A percentile compares a stretch with the other conserved stretches of the same genome.
phyloP scores from a whole-genome alignment of 2,888 invertebrate species.

The Amblyjoppa proteus region DNA sequence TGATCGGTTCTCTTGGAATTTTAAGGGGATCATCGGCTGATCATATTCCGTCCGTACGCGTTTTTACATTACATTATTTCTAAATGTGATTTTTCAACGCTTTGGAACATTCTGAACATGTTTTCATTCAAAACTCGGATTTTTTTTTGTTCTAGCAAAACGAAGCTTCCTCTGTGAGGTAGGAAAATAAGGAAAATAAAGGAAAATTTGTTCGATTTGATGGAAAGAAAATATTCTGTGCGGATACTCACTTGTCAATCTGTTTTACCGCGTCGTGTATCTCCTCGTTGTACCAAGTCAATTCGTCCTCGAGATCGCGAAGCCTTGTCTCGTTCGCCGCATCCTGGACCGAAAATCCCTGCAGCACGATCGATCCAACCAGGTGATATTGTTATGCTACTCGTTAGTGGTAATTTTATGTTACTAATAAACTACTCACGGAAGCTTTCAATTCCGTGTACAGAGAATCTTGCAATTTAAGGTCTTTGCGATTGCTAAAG shows the following conservation, averaged over 20 bases:
- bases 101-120: too few species aligned
- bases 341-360: conserved; percentile 73
- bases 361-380: conserved; percentile 38
- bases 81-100: too few species aligned
- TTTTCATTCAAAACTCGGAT: too few species aligned
- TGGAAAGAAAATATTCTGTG: too few species aligned
- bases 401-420: not conserved
- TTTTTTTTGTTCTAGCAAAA: too few species aligned
- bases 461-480: conserved; percentile 69
- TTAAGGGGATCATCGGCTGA: too few species aligned
- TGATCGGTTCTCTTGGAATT: too few species aligned
- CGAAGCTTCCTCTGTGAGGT: not conserved
- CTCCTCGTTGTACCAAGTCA: conserved; percentile 71
- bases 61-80: too few species aligned
- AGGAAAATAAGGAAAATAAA: not conserved
- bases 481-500: conserved; percentile 28
- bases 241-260: conserved; percentile 66
- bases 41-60: too few species aligned
- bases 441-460: conserved; percentile 75
- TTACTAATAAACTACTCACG: conserved; percentile 64
- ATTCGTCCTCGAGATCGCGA: conserved; percentile 71
- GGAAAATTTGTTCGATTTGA: not conserved
- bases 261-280: conserved; percentile 61
- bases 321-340: conserved; percentile 62
- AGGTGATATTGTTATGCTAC: not conserved